Conservation (phyloP, 2,113 vertebrate genomes). For the Anhinga anhinga region DNA sequence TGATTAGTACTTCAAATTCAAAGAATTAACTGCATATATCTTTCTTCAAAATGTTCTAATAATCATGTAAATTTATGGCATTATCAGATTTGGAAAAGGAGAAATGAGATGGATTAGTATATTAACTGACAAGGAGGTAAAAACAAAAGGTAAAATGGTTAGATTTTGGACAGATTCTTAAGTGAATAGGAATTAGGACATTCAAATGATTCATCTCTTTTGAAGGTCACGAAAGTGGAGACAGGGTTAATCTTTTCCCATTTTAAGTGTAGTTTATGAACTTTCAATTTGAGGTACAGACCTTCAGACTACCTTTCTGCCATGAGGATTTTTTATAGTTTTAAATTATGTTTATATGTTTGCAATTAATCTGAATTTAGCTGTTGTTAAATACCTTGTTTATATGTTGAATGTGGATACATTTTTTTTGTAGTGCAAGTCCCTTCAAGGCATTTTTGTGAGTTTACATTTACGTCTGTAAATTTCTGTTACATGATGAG, state of each 20-base stretch:
- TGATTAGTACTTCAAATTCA: background rate
- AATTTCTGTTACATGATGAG: background rate
- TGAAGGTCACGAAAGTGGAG: background rate
- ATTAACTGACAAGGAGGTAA: background rate
- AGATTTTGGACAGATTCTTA: background rate
- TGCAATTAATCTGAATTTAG: background rate
- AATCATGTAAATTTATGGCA: background rate
- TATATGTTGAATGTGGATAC: background rate
- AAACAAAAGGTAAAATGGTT: background rate
- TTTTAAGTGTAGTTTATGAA: background rate
- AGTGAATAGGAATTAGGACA: background rate
- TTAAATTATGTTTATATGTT: background rate
- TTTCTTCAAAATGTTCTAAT: background rate
- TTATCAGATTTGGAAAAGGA: background rate
- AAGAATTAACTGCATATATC: background rate
- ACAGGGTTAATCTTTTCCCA: background rate
- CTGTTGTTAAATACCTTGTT: background rate
- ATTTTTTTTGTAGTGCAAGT: background rate
- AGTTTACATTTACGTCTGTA: background rate
- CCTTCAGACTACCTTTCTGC: background rate
- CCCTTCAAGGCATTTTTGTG: background rate
- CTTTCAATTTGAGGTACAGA: background rate
- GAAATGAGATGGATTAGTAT: background rate
- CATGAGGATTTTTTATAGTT: background rate
- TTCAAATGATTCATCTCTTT: background rate